Conservation (phyloP, 2,797 vertebrate species). For the Sylvia borin region DNA sequence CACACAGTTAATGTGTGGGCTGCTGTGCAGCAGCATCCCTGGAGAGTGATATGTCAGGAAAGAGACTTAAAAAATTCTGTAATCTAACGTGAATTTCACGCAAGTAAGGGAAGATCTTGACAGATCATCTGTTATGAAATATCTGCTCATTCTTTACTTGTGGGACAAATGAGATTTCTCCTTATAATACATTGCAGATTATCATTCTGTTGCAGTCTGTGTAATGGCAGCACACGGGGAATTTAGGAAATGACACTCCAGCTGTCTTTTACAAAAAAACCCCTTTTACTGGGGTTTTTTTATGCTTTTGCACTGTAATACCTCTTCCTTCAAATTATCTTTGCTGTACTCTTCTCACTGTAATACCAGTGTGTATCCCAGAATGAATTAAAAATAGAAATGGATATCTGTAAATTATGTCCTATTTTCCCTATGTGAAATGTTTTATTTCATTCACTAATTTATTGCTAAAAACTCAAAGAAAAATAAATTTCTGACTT, state of each 20-base stretch:
- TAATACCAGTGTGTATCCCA: not conserved
- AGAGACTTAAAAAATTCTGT: not conserved
- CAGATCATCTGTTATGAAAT: slow-evolving; percentile 20
- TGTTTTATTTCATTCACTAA: not conserved
- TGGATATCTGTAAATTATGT: not conserved
- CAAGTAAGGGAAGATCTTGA: not conserved
- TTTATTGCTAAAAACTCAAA: not conserved
- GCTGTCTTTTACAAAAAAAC: slow-evolving; percentile 58
- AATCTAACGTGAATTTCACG: not conserved
- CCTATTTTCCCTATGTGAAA: not conserved
- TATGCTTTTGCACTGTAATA: not conserved
- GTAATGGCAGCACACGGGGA: slow-evolving; percentile 16
- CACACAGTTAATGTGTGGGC: slow-evolving; percentile 12
- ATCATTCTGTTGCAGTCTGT: not conserved
- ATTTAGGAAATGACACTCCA: slow-evolving; percentile 49
- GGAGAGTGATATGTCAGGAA: slow-evolving; percentile 6
- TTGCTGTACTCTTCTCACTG: not conserved
- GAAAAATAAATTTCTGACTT: not conserved
- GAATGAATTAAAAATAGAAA: slow-evolving; percentile 11
- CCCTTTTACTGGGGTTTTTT: slow-evolving; percentile 22
- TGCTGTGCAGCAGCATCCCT: not conserved
- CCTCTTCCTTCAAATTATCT: slow-evolving; percentile 17
- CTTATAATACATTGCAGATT: not conserved
- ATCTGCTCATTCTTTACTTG: not conserved
- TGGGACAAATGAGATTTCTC: slow-evolving; percentile 16